These are phyloP conservation scores for Scaptodrosophila latifasciaeformis DNA, from an alignment of 2,888 invertebrate genomes.

Conservation along the genomic window DNA sequence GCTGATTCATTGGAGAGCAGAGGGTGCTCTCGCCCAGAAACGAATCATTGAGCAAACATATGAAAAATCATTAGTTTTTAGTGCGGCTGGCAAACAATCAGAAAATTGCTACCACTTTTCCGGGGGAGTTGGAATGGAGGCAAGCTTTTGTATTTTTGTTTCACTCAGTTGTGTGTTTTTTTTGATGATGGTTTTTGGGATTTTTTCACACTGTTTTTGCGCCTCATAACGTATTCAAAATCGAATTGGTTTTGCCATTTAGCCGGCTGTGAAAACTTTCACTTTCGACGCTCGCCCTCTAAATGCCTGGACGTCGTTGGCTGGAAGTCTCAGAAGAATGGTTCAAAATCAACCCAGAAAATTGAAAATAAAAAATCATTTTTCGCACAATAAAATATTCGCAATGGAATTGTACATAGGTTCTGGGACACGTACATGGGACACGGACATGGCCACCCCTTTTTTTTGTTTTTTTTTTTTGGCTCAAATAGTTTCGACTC, in stretches of 20 bases:
- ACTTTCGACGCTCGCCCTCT: slow-evolving; percentile 40
- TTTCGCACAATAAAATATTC: slow-evolving; percentile 71
- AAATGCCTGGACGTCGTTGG: no score
- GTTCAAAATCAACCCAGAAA: slow-evolving; percentile 40
- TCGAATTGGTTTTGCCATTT: slow-evolving; percentile 59
- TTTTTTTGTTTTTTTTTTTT: no score
- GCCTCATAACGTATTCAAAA: slow-evolving; percentile 70
- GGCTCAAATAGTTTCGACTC: no score
- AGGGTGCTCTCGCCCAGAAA: no score
- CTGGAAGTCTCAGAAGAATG: no score
- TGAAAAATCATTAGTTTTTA: slow-evolving; percentile 70
- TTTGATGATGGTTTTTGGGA: slow-evolving; percentile 52
- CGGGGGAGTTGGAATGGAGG: no score
- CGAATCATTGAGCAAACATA: slow-evolving; percentile 63
- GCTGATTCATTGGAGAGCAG: no score
- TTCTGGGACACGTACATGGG: no score
- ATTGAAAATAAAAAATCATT: slow-evolving; percentile 69
- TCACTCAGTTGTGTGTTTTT: slow-evolving; percentile 17
- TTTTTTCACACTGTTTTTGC: slow-evolving; percentile 63
- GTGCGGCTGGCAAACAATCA: slow-evolving; percentile 65
- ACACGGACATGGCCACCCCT: neutral
- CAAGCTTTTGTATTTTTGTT: slow-evolving; percentile 23
- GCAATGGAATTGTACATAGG: slow-evolving; percentile 8
- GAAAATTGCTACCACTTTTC: slow-evolving; percentile 65
- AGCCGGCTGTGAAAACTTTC: slow-evolving; percentile 47